Evolutionary conservation across 2,113 vertebrate species (phyloP).

Genomic region (Alethe diademata): DNA sequence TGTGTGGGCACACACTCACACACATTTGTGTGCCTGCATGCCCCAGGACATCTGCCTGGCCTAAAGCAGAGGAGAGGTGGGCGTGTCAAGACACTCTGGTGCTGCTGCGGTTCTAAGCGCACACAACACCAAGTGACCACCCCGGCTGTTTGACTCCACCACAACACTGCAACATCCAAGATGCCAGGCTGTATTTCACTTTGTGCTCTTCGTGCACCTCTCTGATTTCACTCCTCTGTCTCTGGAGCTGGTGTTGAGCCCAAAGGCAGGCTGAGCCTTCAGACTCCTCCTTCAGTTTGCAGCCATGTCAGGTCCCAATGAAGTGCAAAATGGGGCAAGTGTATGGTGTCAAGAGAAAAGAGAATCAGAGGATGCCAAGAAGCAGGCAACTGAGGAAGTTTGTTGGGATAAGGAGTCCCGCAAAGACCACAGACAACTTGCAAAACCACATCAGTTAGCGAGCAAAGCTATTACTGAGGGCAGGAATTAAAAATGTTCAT

Average conservation of each 20-base stretch:
- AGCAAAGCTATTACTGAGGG: not conserved
- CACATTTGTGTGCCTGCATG: not conserved
- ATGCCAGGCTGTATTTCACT: not conserved
- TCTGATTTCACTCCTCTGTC: not conserved
- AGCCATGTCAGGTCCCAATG: not conserved
- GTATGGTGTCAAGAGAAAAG: not conserved
- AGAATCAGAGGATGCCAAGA: not conserved
- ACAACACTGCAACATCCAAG: fast-evolving
- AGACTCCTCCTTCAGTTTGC: not conserved
- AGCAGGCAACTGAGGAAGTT: not conserved
- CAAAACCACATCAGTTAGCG: not conserved
- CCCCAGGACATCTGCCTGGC: not conserved
- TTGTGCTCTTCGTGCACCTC: not conserved
- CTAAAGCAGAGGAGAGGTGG: fast-evolving
- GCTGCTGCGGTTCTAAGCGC: fast-evolving
- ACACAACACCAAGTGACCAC: not conserved
- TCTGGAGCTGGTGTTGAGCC: not conserved
- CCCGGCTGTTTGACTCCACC: fast-evolving
- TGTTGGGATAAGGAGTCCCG: not conserved
- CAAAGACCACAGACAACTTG: not conserved
- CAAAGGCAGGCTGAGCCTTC: not conserved
- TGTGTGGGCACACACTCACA: not conserved
- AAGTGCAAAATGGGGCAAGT: not conserved
- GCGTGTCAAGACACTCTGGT: fast-evolving
- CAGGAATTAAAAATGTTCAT: not conserved